Conservation (phyloP, 2,888 invertebrate species). For the Synergus umbraculus region DNA sequence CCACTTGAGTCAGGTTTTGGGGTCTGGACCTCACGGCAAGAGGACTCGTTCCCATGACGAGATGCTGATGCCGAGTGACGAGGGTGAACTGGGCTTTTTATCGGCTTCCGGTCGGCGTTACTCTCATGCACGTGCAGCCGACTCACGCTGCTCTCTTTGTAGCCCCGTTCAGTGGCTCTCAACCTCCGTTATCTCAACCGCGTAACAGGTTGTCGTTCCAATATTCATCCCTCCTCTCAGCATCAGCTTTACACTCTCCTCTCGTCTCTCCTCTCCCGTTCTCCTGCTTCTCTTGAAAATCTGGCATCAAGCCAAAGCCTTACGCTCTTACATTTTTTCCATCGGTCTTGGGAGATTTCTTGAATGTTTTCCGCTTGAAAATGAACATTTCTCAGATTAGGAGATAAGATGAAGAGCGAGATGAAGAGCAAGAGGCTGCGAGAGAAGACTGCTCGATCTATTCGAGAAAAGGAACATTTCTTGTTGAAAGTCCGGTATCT, state of each 20-base stretch:
- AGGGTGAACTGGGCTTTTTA: slow-evolving; percentile 77
- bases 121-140: slow-evolving; percentile 75
- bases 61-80: slow-evolving; percentile 75
- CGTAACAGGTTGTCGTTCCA: slow-evolving; percentile 56
- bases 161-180: slow-evolving; percentile 69
- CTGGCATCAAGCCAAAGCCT: neutral
- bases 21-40: slow-evolving; percentile 63
- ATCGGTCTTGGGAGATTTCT: neutral
- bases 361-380: neutral
- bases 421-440: slow-evolving; percentile 40
- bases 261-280: neutral
- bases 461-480: neutral
- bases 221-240: neutral
- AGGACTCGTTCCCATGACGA: slow-evolving; percentile 75
- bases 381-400: neutral
- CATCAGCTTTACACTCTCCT: no score
- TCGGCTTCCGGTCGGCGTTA: slow-evolving; percentile 77
- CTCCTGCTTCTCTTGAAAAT: neutral
- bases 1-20: slow-evolving; percentile 67
- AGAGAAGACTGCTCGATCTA: neutral
- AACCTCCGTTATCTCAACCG: slow-evolving; percentile 50
- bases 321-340: neutral
- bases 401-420: slow-evolving; percentile 43
- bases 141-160: slow-evolving; percentile 71
- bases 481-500: neutral